Base-by-base conservation (phyloP, 2,797 vertebrate species). In the Sus cebifrons region DNA sequence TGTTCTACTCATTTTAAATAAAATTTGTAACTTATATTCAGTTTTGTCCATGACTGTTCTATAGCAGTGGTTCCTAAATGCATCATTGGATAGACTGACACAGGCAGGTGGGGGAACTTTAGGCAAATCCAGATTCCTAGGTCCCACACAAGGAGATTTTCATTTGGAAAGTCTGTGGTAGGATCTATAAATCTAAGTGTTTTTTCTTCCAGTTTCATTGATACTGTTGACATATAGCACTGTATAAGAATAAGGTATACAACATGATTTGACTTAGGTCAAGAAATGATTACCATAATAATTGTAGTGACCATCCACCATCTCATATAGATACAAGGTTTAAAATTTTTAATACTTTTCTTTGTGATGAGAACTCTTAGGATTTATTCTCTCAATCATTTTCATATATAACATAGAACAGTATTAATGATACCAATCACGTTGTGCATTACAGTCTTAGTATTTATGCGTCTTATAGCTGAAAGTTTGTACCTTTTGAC, bases 1-100 rank as follows among this genome's bases (percentile, higher is more conserved):
- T 91, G 23, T 91, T 97, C 78, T 77, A 68, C 83, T 93, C 27
- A 52, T 94, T 95, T 96, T 90, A 75, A 86, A 86, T 86, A 82
- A 97, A 88, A 73, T 73, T 23, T 62, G 2, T 52, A 82, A 65
- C 78, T 90, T 93, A 82, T 92, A 54, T 91, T 67, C 82, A 88
- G 70, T 96, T 93, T 75, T 84, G 88, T 89, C 60, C 27, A n/a
- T 7, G 49, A 95, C 58, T 92, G 27, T 91, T 96, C 44, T 23
- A 60, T 60, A 67, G 54, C 49, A 92, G 3, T 85, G 54, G 17
- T 56, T 82, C n/a, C 82, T 91, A 88, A 94, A 88, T 70, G 23
- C 23, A 52, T 96, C 58, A 71, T 74, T 68, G 29, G 21, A 32
- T 78, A 96, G 58, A 78, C 77, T 94, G 44, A 90, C 70, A 89